phyloP scores from a whole-genome alignment of 2,797 vertebrate species.

The Artibeus lituratus region DNA sequence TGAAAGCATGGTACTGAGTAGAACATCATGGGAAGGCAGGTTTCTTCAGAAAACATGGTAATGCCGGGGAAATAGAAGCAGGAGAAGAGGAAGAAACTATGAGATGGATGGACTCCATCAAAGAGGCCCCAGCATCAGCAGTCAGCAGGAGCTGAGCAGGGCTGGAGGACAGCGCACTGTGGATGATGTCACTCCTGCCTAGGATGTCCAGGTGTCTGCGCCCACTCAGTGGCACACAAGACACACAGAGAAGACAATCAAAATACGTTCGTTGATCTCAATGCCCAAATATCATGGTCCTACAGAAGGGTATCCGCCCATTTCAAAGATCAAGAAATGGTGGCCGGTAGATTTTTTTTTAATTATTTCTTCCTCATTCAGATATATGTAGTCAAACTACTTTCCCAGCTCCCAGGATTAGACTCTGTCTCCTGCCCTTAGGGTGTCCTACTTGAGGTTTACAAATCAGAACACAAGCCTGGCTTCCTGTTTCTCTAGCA shows the following conservation, averaged over 20 bases:
- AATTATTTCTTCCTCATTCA: not conserved
- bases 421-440: not conserved
- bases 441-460: not conserved
- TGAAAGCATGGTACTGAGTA: accelerated
- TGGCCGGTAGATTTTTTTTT: not conserved
- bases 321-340: not conserved
- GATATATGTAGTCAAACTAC: not conserved
- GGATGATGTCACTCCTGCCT: not conserved
- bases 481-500: constrained; percentile 15
- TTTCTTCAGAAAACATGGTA: not conserved
- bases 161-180: not conserved
- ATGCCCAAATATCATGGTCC: not conserved
- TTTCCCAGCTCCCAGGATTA: not conserved
- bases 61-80: not conserved
- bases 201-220: not conserved
- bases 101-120: not conserved
- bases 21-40: not conserved
- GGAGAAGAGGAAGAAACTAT: not conserved
- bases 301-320: not conserved
- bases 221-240: not conserved
- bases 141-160: not conserved
- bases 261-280: not conserved
- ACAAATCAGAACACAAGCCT: not conserved
- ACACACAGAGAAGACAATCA: not conserved
- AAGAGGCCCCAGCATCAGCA: not conserved